Evolutionary conservation across 2,888 invertebrate species (phyloP), one percentile per base, ranked within the genome.

Genomic region (Drosophila nr. perissopoda): DNA sequence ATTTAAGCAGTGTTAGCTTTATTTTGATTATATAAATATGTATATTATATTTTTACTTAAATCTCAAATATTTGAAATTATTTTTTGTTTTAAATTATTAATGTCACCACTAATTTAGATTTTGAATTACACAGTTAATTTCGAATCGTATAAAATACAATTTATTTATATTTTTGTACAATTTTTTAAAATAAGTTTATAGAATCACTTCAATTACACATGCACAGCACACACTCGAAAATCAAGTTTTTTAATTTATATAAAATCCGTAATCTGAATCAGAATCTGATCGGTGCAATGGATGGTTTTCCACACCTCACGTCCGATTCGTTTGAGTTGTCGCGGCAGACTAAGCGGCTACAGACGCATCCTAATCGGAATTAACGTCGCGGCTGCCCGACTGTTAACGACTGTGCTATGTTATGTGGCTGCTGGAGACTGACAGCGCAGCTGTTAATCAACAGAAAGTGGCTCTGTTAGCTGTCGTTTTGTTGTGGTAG

Each of bases 321-420:
- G 63, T 78, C 76, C 74, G 89, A 70, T 73, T 69, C 66, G 73
- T 75, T 76, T 78, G 75, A 79, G 87, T 76, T 71, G 57, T 73
- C 90, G 86, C 75, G 73, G 77, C 78, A 76, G 76, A 88, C 90
- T 86, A 73, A 80, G 66, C 61, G 60, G 48, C 56, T 40, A 33
- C 64, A 57, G 48, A 36, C n/a, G 36, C 25, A 21, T 53, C 62
- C 63, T 60, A 63, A 27, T 62, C n/a, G 58, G 57, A 64, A 38
- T 42, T 65, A 42, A 58, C 70, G 45, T 58, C 34, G 57, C 63
- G 34, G 52, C 54, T 2, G 2, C 18, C 54, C 76, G 78, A 73
- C 10, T 60, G 62, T 49, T 27, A 63, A 57, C 80, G 76, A 64
- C 16, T 34, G 16, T 25, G 45, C 40, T 45, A 53, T 31, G 58